Conservation (phyloP, 2,888 invertebrate species). For the Ypsolopha scabrella region DNA sequence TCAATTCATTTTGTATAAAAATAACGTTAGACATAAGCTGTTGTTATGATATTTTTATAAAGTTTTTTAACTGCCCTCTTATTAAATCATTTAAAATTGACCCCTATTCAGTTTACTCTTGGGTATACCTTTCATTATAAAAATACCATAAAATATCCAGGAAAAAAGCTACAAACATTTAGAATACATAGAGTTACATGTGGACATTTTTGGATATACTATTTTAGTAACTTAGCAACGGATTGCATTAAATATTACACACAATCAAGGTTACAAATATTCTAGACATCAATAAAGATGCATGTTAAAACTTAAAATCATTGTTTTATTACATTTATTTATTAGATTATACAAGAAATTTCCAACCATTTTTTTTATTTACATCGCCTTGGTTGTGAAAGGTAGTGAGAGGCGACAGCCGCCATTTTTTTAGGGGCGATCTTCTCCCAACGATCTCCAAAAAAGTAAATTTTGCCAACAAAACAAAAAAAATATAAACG, state of each 20-base stretch:
- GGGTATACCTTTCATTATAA: neutral
- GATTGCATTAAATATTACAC: constrained; percentile 7
- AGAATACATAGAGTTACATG: neutral
- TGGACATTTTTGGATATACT: constrained; percentile 2
- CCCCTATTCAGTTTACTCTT: neutral
- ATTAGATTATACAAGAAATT: no score
- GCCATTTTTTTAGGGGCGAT: no score
- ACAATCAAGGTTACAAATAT: neutral
- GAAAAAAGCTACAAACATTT: constrained; percentile 2
- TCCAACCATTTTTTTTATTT: no score
- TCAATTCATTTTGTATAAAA: constrained; percentile 27
- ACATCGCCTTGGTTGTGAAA: no score
- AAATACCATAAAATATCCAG: neutral
- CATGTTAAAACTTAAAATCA: no score
- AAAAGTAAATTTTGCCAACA: no score
- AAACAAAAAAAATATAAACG: no score
- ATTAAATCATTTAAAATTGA: neutral
- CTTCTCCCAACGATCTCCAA: no score
- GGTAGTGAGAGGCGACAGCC: no score
- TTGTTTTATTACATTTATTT: no score
- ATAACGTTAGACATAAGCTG: constrained; percentile 36
- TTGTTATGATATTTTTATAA: constrained; percentile 13
- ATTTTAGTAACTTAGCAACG: neutral
- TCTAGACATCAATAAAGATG: no score
- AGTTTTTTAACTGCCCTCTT: neutral